Conservation (phyloP, 2,113 vertebrate species). For the Muntiacus reevesi region DNA sequence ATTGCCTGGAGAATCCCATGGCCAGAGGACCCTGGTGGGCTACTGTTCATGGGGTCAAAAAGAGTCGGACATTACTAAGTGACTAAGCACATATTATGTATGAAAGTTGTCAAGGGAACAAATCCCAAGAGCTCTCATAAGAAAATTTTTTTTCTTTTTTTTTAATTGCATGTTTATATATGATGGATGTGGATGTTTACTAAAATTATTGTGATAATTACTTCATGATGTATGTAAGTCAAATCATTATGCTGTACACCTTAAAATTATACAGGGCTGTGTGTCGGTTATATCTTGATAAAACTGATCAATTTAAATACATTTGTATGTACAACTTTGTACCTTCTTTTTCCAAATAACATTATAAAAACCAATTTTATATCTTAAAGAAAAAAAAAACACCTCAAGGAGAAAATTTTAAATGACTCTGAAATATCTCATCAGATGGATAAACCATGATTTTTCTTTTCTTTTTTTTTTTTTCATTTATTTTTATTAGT, state of each 20-base stretch:
- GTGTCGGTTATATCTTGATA: not conserved
- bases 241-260: not conserved
- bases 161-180: not conserved
- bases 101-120: not conserved
- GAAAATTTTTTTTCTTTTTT: not conserved
- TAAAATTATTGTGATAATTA: not conserved
- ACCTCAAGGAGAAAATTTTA: not conserved
- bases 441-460: not conserved
- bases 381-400: not conserved
- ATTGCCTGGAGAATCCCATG: not conserved
- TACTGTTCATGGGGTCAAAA: not conserved
- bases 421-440: not conserved
- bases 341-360: not conserved
- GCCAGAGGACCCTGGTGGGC: not conserved
- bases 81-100: not conserved
- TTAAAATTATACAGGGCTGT: not conserved
- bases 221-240: not conserved
- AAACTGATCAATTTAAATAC: not conserved
- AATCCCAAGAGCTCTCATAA: not conserved
- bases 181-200: not conserved
- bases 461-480: conserved; percentile 29
- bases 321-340: not conserved
- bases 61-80: rapidly evolving
- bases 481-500: not conserved
- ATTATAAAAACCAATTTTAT: not conserved